phyloP scores from a whole-genome alignment of 2,888 invertebrate species.

The Magallana nippona region DNA sequence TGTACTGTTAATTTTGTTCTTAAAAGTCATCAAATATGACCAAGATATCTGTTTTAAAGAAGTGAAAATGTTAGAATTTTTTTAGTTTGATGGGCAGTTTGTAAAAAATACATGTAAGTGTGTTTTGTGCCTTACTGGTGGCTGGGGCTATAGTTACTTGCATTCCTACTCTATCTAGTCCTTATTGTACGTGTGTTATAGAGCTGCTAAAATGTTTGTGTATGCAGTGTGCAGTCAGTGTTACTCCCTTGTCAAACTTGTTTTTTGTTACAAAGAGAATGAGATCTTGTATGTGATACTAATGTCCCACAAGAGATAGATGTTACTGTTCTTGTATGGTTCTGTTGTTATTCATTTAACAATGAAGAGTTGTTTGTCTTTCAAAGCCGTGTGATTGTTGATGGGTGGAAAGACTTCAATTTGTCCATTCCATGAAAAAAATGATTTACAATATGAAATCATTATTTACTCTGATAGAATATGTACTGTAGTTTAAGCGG shows the following conservation, averaged over 20 bases:
- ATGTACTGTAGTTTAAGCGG: no score
- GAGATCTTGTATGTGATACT: not conserved
- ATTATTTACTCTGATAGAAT: no score
- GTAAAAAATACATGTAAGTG: not conserved
- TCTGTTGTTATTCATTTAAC: not conserved
- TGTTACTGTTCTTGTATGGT: not conserved
- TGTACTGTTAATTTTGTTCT: no score
- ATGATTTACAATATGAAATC: no score
- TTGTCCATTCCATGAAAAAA: not conserved
- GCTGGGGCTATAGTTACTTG: not conserved
- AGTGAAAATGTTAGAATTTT: not conserved
- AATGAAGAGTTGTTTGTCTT: not conserved
- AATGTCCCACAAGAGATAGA: not conserved
- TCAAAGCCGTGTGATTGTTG: slow-evolving; percentile 9
- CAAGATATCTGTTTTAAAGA: not conserved
- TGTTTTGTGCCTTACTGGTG: not conserved
- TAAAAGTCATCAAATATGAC: not conserved
- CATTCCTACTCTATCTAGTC: slow-evolving; percentile 7
- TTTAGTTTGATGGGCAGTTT: not conserved
- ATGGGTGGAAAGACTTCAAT: not conserved
- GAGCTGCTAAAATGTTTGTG: not conserved
- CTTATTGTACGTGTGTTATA: not conserved
- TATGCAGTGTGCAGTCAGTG: not conserved
- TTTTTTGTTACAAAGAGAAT: not conserved
- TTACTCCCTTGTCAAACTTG: not conserved